Conservation (phyloP, 2,113 vertebrate species). For the Prionailurus viverrinus region DNA sequence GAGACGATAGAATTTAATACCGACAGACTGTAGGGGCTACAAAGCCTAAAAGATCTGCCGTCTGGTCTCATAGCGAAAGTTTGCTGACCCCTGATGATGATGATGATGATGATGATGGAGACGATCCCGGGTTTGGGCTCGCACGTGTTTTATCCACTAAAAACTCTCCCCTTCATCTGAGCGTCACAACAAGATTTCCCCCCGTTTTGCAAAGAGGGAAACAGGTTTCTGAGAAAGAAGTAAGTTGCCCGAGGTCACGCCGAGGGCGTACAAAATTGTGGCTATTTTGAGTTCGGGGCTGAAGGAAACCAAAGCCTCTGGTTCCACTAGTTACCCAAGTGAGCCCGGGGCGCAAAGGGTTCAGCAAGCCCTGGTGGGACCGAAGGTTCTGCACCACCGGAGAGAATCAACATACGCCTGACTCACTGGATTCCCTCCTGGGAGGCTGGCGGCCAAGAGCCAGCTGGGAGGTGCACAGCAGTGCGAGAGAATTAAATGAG, state of each 20-base stretch:
- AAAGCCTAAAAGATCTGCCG: neutral
- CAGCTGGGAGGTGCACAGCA: neutral
- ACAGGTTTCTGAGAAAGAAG: neutral
- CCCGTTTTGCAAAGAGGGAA: neutral
- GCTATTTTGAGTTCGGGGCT: neutral
- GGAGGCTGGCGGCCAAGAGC: neutral
- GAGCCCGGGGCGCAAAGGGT: neutral
- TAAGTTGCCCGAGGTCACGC: neutral
- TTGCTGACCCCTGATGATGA: too few relatives aligned
- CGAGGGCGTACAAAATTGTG: fast-evolving
- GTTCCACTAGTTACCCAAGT: neutral
- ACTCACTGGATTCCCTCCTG: fast-evolving
- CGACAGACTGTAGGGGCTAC: fast-evolving
- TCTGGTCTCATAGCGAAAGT: neutral
- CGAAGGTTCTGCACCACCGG: fast-evolving
- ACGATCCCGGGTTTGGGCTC: neutral
- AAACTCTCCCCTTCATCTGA: neutral
- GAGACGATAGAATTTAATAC: neutral
- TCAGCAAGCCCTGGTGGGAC: fast-evolving
- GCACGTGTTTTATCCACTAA: neutral
- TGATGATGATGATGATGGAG: neutral
- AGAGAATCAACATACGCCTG: fast-evolving
- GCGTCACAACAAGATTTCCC: neutral
- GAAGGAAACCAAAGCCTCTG: neutral
- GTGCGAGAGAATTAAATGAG: neutral